Evolutionary conservation across 1,140 invertebrate species (phyloP), one percentile per base, ranked within the genome.

Genomic region (Notospermus geniculatus): DNA sequence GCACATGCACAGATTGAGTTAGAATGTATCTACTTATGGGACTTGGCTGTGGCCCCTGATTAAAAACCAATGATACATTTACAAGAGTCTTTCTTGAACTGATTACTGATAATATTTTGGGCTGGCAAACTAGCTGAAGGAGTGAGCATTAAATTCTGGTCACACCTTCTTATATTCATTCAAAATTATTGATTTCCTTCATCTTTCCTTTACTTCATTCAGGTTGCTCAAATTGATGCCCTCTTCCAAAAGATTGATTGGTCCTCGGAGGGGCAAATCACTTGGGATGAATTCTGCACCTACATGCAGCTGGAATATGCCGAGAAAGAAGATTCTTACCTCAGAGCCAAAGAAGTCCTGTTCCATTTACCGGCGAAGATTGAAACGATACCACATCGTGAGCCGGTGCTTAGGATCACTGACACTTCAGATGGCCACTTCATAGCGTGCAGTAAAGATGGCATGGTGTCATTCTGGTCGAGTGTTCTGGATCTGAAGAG

Each of bases 181-280:
- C n/a, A n/a, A n/a, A n/a, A n/a, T n/a, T n/a, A n/a, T n/a, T n/a
- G n/a, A n/a, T n/a, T n/a, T n/a, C n/a, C n/a, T n/a, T 53, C 22
- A 19, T 36, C 32, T 7, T 7, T 4, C 4, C 4, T 4, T 50
- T 50, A 7, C 25, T 50, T 56, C 56, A 60, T 57, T 36, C 63
- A 81, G 77, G 74, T 76, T 62, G 57, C 66, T 13, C 76, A 81
- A 62, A 80, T 81, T 28, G 76, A 80, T 58, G 68, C 77, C 0
- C 60, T 82, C 43, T 82, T 82, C 68, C 75, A 78, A 67, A 82
- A 81, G 68, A 81, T 82, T 36, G 79, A 82, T 65, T 82, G 76
- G 76, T 74, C 77, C 0, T 78, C 76, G 2, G 72, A 78, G 41
- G 79, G 77, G 0, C 60, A 63, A 2, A 80, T 82, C 54, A 76